Conservation (phyloP, 1,140 invertebrate genomes). For the Platyscapa corneri region DNA sequence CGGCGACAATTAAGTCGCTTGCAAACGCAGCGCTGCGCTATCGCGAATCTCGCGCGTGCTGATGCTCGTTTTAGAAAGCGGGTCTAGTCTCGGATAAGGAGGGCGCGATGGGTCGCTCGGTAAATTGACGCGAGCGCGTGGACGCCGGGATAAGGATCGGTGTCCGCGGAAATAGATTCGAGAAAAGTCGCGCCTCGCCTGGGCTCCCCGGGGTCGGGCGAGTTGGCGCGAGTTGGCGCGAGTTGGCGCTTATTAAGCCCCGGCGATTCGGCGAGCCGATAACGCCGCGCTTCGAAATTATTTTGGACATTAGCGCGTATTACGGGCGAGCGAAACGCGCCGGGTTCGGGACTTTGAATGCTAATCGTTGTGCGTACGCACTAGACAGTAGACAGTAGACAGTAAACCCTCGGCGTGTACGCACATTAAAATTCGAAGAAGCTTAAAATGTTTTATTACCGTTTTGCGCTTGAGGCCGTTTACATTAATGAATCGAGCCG, state of each 20-base stretch:
- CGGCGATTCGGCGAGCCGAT: neutral
- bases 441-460: slow-evolving; percentile 18
- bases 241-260: neutral
- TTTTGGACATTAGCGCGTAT: slow-evolving; percentile 31
- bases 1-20: too few relatives aligned
- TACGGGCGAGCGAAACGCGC: neutral
- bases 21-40: too few relatives aligned
- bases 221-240: neutral
- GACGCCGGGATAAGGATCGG: neutral
- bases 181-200: slow-evolving; percentile 22
- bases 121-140: slow-evolving; percentile 28
- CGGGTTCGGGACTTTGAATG: slow-evolving; percentile 10
- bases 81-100: too few relatives aligned
- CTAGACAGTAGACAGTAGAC: slow-evolving; percentile 48
- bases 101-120: neutral
- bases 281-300: slow-evolving; percentile 13
- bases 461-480: slow-evolving; percentile 11
- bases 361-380: slow-evolving; percentile 26
- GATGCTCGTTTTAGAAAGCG: neutral
- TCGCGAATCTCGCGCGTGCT: neutral
- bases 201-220: neutral
- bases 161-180: slow-evolving; percentile 26
- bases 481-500: slow-evolving; percentile 21
- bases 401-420: slow-evolving; percentile 6
- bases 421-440: slow-evolving; percentile 28